Conservation (phyloP, 2,888 invertebrate species). For the Yponomeuta evonymella region DNA sequence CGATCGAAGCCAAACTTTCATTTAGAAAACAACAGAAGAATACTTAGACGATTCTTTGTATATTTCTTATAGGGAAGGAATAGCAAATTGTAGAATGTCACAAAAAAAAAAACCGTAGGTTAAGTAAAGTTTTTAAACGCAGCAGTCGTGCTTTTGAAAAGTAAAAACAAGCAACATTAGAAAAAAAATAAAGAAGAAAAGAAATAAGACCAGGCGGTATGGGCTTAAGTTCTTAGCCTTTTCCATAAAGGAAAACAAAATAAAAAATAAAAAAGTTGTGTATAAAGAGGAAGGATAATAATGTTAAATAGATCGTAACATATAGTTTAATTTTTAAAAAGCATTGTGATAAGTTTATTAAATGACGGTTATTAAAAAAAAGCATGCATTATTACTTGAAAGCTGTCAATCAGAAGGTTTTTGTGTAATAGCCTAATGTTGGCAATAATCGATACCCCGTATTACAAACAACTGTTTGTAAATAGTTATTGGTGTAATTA, state of each 20-base stretch:
- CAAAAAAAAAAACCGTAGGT: background rate
- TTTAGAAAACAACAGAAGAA: background rate
- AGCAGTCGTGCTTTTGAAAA: background rate
- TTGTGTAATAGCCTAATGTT: too few relatives aligned
- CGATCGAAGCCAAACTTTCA: background rate
- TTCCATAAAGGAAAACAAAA: background rate
- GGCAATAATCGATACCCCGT: too few relatives aligned
- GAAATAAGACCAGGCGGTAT: too few relatives aligned
- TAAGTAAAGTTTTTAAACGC: background rate
- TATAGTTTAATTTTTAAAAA: background rate
- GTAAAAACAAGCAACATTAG: background rate
- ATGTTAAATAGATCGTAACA: background rate
- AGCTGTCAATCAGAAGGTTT: too few relatives aligned
- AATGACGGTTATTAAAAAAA: too few relatives aligned
- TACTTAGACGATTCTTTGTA: too few relatives aligned
- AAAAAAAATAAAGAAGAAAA: background rate
- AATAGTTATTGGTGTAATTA: too few relatives aligned
- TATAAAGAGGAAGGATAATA: background rate
- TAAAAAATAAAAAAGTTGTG: background rate
- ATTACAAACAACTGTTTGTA: too few relatives aligned
- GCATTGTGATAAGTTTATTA: too few relatives aligned
- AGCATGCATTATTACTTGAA: too few relatives aligned
- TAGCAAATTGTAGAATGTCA: background rate
- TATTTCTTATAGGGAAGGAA: too few relatives aligned
- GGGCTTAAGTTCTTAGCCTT: too few relatives aligned